Percentiles rank a stretch among this genome's conserved stretches.
Conservation (phyloP, 2,113 vertebrate species). For the chimpanzee (Pan troglodytes) region NHGRI_mPanTro3-v2.1_pri NC_072411.2:34848001-34848500, state of each 20-base stretch:
- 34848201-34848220: slow-evolving; percentile 95
- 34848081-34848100: neutral
- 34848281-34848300: slow-evolving; percentile 84
- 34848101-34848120: neutral
- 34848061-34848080: neutral
- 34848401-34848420: neutral
- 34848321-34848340: slow-evolving; percentile 89
- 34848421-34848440: neutral
- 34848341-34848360: slow-evolving; percentile 55
- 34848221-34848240: slow-evolving; percentile 94
- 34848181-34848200: slow-evolving; percentile 94
- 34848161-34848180: slow-evolving; percentile 89
- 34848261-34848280: slow-evolving; percentile 84
- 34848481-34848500: neutral
- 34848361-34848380: neutral
- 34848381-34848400: neutral
- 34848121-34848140: neutral
- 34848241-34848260: slow-evolving; percentile 92
- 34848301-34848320: slow-evolving; percentile 87
- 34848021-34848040: neutral
- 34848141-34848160: slow-evolving; percentile 86
- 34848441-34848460: neutral
- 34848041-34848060: neutral
- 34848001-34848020: neutral
- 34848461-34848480: neutral